phyloP scores from a whole-genome alignment of 2,888 invertebrate genomes.

The Oxystoma pomonae region DNA sequence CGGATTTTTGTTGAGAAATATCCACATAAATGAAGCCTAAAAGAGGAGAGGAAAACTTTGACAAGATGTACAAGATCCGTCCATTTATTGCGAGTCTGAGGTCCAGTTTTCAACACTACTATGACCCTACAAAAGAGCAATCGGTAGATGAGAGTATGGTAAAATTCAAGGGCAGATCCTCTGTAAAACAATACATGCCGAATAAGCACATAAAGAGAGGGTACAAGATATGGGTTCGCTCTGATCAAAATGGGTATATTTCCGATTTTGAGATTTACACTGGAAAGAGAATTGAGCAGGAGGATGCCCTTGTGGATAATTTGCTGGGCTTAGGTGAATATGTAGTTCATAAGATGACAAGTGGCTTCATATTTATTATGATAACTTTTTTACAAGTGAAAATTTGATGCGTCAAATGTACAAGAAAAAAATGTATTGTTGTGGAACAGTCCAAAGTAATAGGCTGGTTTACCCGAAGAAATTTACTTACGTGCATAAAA shows the following conservation, averaged over 20 bases:
- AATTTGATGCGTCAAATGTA: slow-evolving; percentile 28
- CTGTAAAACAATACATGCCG: neutral
- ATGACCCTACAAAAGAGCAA: neutral
- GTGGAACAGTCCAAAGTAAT: no score
- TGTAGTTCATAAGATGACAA: slow-evolving; percentile 25
- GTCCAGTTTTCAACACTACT: neutral
- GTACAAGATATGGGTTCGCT: no score
- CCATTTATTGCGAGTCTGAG: neutral
- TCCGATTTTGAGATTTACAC: no score
- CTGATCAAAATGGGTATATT: no score
- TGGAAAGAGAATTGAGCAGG: slow-evolving; percentile 23
- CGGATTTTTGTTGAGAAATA: no score
- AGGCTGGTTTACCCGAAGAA: no score
- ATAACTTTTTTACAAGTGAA: slow-evolving; percentile 32
- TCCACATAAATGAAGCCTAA: no score
- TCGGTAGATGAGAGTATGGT: neutral
- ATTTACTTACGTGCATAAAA: no score
- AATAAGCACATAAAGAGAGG: neutral
- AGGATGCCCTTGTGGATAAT: slow-evolving; percentile 29
- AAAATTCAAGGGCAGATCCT: neutral
- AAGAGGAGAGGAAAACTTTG: neutral
- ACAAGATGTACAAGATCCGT: neutral
- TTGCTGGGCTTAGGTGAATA: slow-evolving; percentile 30
- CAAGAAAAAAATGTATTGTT: slow-evolving; percentile 29
- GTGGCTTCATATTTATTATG: slow-evolving; percentile 32